These are phyloP conservation scores for Hyposoter didymator DNA, from an alignment of 2,888 invertebrate species.

Conservation along the genomic window DNA sequence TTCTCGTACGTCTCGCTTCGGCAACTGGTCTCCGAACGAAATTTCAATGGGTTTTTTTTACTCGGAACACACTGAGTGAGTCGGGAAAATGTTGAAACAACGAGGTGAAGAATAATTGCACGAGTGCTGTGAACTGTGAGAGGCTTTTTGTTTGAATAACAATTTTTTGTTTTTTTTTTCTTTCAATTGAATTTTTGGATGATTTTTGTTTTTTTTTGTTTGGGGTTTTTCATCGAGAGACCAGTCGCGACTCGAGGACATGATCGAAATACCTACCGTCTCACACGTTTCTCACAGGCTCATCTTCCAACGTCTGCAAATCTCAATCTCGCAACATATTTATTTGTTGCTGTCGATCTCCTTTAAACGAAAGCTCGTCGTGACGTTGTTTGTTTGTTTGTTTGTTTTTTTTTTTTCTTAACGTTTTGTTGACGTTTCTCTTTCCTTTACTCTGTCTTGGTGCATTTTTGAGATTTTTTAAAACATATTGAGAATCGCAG, in stretches of 20 bases:
- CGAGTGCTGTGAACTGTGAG: slow-evolving; percentile 30
- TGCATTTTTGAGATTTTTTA: slow-evolving; percentile 82
- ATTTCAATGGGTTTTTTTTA: background rate
- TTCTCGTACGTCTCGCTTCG: slow-evolving; percentile 72
- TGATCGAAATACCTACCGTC: slow-evolving; percentile 83
- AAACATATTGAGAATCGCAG: slow-evolving; percentile 83
- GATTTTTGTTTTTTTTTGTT: slow-evolving; percentile 23
- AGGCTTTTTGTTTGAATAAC: background rate
- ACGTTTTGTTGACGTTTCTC: slow-evolving; percentile 39
- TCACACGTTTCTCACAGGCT: slow-evolving; percentile 66
- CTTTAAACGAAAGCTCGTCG: slow-evolving; percentile 8
- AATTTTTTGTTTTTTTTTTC: no score
- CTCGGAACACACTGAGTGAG: slow-evolving; percentile 1
- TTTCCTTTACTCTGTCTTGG: slow-evolving; percentile 72
- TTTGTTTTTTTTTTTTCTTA: no score
- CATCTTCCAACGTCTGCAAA: slow-evolving; percentile 79
- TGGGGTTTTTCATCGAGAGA: slow-evolving; percentile 76
- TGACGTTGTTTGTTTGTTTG: no score
- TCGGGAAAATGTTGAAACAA: no score
- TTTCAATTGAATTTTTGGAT: no score
- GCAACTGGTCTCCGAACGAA: slow-evolving; percentile 78
- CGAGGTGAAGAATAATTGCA: background rate
- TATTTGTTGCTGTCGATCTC: slow-evolving; percentile 79
- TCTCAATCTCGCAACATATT: slow-evolving; percentile 81
- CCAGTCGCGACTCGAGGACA: slow-evolving; percentile 80